phyloP scores from a whole-genome alignment of 2,888 invertebrate species.

The Pyrocoelia pectoralis region DNA sequence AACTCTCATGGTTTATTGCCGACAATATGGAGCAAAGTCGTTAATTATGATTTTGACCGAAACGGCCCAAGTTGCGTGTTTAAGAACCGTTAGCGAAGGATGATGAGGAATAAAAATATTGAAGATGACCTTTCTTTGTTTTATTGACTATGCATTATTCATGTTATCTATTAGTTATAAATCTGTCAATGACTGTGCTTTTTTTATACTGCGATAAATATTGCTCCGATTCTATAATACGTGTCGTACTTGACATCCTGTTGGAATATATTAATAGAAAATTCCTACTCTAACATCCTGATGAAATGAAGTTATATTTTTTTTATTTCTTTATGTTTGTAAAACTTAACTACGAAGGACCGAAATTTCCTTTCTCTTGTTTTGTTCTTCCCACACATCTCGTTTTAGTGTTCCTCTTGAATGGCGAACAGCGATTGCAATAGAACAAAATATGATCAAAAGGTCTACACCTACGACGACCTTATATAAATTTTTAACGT shows the following conservation, averaged over 20 bases:
- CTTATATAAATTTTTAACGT: conserved; percentile 16
- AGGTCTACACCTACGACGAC: conserved; percentile 20
- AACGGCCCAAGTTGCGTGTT: neutral
- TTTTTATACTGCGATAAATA: conserved; percentile 4
- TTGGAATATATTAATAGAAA: conserved; percentile 7
- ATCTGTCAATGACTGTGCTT: conserved; percentile 4
- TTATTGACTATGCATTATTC: neutral
- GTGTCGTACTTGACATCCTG: conserved; percentile 19
- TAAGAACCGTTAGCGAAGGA: neutral
- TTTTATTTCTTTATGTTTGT: conserved; percentile 4
- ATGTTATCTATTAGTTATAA: conserved; percentile 10
- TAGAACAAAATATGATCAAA: conserved; percentile 2
- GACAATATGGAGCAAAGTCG: conserved; percentile 35
- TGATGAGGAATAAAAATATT: neutral
- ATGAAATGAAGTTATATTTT: conserved; percentile 7
- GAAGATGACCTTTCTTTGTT: conserved; percentile 1
- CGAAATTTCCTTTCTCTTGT: no score
- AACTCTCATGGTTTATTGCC: conserved; percentile 25
- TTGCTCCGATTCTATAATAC: conserved; percentile 15
- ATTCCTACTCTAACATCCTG: conserved; percentile 3
- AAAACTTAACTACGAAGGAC: no score
- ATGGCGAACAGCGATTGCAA: neutral
- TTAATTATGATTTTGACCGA: neutral
- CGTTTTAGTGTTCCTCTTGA: no score
- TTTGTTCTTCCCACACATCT: no score